phyloP scores from a whole-genome alignment of 2,888 invertebrate genomes.

The Monoplex corrugatus region DNA sequence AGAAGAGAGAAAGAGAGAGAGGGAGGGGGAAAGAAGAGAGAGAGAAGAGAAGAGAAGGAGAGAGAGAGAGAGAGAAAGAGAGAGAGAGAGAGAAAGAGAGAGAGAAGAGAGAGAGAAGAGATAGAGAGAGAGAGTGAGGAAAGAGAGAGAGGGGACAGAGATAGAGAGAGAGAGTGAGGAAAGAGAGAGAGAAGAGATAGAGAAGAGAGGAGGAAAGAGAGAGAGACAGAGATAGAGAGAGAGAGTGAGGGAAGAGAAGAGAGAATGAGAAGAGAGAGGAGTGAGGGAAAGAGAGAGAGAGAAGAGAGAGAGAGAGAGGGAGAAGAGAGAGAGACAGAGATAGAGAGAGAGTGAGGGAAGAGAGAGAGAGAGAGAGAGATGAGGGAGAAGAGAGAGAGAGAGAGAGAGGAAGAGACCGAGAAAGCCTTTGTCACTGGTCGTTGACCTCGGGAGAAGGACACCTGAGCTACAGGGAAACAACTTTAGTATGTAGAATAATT shows the following conservation, averaged over 20 bases:
- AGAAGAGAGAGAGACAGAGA: neutral
- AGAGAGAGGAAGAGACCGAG: neutral
- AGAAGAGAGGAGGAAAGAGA: neutral
- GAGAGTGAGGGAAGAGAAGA: neutral
- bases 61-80: too few relatives aligned
- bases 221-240: neutral
- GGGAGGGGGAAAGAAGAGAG: too few relatives aligned
- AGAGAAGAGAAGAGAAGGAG: too few relatives aligned
- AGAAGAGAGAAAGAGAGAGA: too few relatives aligned
- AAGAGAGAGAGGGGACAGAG: neutral
- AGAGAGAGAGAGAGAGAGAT: neutral
- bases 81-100: constrained; percentile 7
- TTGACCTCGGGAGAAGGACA: too few relatives aligned
- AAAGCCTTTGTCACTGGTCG: too few relatives aligned
- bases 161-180: neutral
- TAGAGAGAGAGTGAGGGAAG: neutral
- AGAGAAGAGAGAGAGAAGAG: neutral
- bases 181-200: too few relatives aligned
- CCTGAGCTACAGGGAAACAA: too few relatives aligned
- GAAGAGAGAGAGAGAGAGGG: neutral
- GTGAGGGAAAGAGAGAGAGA: neutral
- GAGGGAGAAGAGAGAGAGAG: too few relatives aligned
- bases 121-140: too few relatives aligned
- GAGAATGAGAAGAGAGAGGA: neutral
- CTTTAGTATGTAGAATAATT: too few relatives aligned